A percentile compares a stretch with the other conserved stretches of the same genome.
Evolutionary conservation across 2,113 vertebrate genomes (phyloP).

Genomic region (Neotragus pygmaeus): DNA sequence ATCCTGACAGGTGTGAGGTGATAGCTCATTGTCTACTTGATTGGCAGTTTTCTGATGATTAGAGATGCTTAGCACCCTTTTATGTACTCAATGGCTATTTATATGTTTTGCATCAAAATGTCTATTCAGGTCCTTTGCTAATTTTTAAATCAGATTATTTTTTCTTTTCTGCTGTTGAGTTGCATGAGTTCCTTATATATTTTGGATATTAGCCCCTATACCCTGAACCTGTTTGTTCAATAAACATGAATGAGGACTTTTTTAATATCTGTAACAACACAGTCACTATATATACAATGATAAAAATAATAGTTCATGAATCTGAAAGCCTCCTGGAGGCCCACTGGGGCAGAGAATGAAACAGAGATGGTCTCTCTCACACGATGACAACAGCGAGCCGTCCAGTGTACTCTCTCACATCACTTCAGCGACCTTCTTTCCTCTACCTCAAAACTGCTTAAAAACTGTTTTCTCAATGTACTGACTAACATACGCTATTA

Average conservation of each 20-base stretch:
- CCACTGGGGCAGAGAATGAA: background rate
- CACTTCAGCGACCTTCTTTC: background rate
- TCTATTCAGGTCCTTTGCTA: background rate
- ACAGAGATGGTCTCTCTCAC: background rate
- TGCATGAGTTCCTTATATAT: background rate
- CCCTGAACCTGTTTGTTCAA: background rate
- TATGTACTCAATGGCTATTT: background rate
- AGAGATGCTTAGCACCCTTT: background rate
- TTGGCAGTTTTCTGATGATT: background rate
- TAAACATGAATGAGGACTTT: background rate
- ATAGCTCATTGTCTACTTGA: background rate
- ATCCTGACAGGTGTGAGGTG: background rate
- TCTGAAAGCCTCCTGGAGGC: background rate
- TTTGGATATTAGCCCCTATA: background rate
- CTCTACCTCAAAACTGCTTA: background rate
- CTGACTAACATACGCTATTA: background rate
- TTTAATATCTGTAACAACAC: background rate
- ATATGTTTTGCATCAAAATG: background rate
- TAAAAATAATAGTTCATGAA: background rate
- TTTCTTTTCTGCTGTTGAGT: background rate
- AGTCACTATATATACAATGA: background rate
- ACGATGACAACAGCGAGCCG: background rate
- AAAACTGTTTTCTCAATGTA: background rate
- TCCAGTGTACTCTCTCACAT: background rate
- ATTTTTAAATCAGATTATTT: background rate